Evolutionary conservation across 2,888 invertebrate genomes (phyloP).

Genomic region (Anagyrus pseudococci): DNA sequence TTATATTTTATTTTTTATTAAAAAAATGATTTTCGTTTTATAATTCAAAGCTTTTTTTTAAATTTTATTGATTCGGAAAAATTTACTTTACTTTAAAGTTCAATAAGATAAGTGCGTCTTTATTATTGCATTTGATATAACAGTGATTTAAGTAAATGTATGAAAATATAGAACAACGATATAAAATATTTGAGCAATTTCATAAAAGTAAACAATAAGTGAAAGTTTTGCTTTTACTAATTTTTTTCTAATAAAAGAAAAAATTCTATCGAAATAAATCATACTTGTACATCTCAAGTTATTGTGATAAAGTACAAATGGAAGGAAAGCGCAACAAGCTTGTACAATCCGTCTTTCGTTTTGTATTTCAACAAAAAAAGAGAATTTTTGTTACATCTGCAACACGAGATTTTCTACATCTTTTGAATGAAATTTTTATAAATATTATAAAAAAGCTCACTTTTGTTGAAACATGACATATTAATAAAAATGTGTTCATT

Average conservation of each 20-base stretch:
- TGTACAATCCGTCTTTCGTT: constrained; percentile 15
- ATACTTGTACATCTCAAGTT: constrained; percentile 6
- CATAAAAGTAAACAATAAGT: no score
- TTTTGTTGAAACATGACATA: constrained; percentile 1
- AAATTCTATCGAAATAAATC: constrained; percentile 5
- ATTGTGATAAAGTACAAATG: constrained; percentile 27
- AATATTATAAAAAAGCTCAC: constrained; percentile 6
- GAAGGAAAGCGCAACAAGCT: constrained; percentile 11
- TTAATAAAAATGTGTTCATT: constrained; percentile 23
- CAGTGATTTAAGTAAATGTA: no score
- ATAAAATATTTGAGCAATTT: no score
- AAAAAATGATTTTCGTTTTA: no score
- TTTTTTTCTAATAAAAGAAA: no score
- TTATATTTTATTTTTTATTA: not conserved
- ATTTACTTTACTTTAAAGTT: no score
- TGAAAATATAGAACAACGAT: no score
- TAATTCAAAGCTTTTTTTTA: no score
- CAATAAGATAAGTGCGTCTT: no score
- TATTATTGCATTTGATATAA: no score
- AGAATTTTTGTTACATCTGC: constrained; percentile 12
- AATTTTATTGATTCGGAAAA: no score
- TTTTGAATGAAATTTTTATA: constrained; percentile 26
- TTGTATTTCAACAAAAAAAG: constrained; percentile 11
- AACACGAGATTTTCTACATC: constrained; percentile 15
- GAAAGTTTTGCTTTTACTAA: no score